phyloP scores from a whole-genome alignment of 2,888 invertebrate genomes.

The Pseudoips prasinana region DNA sequence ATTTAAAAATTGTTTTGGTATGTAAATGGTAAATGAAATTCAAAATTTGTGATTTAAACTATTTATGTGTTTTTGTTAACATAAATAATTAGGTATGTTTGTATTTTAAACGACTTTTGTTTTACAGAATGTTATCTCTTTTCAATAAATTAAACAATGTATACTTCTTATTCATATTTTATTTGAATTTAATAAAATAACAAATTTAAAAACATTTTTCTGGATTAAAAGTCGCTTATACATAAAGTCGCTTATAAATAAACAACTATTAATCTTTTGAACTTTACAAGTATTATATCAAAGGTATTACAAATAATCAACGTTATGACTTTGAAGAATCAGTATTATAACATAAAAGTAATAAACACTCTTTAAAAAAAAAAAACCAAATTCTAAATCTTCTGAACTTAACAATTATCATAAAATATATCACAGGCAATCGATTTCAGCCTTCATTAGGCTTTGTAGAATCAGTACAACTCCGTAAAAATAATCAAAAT shows the following conservation, averaged over 20 bases:
- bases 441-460: too few species aligned
- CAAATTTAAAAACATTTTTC: conserved; percentile 2
- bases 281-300: conserved; percentile 3
- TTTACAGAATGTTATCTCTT: conserved; percentile 10
- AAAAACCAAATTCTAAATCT: background rate
- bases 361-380: background rate
- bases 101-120: conserved; percentile 8
- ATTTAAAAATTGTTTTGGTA: conserved; percentile 12
- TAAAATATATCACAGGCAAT: conserved; percentile 4
- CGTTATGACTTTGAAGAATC: conserved; percentile 1
- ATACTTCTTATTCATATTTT: conserved; percentile 5
- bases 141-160: conserved; percentile 4
- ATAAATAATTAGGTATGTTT: conserved; percentile 7
- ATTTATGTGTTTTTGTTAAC: conserved; percentile 4
- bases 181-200: conserved; percentile 5
- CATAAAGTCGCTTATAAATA: too few species aligned
- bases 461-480: conserved; percentile 5
- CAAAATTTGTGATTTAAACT: conserved; percentile 4
- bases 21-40: conserved; percentile 8
- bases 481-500: conserved; percentile 5
- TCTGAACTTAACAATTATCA: conserved; percentile 4
- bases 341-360: background rate
- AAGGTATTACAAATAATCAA: conserved; percentile 1
- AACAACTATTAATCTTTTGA: conserved; percentile 3
- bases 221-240: conserved; percentile 3